Evolutionary conservation across 1,140 invertebrate genomes (phyloP).

Genomic region (Drosophila mayri): DNA sequence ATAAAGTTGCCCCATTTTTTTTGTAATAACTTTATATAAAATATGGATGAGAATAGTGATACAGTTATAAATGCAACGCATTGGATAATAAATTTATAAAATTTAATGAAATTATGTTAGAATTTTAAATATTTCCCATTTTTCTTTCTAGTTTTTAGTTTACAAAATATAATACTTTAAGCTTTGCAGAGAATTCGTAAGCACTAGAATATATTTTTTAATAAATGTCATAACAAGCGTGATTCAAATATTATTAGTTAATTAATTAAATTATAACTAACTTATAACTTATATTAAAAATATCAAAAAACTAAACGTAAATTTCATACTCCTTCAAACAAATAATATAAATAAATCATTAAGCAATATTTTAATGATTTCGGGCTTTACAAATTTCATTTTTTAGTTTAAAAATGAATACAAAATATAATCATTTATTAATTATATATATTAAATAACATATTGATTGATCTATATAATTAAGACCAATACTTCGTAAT

Average conservation of each 20-base stretch:
- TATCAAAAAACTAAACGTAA: background rate
- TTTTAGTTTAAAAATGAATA: no score
- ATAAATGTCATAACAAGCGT: background rate
- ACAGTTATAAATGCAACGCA: background rate
- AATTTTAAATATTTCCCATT: background rate
- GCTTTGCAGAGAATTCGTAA: background rate
- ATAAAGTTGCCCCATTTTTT: background rate
- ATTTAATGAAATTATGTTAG: background rate
- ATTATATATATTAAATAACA: no score
- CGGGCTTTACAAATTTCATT: fast-evolving
- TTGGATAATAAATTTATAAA: background rate
- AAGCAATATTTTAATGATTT: background rate
- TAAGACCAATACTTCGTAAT: background rate
- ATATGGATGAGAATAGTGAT: background rate
- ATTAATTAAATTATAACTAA: no score
- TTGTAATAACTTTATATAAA: background rate
- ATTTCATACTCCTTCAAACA: background rate
- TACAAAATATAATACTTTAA: background rate
- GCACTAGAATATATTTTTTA: background rate
- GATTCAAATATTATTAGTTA: background rate
- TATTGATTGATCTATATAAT: no score
- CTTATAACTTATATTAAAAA: no score
- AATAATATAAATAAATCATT: background rate
- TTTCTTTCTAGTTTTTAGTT: background rate
- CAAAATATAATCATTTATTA: no score